A percentile compares a stretch with the other conserved stretches of the same genome.
Evolutionary conservation across 2,113 vertebrate species (phyloP).

Genomic region (Xenus cinereus): DNA sequence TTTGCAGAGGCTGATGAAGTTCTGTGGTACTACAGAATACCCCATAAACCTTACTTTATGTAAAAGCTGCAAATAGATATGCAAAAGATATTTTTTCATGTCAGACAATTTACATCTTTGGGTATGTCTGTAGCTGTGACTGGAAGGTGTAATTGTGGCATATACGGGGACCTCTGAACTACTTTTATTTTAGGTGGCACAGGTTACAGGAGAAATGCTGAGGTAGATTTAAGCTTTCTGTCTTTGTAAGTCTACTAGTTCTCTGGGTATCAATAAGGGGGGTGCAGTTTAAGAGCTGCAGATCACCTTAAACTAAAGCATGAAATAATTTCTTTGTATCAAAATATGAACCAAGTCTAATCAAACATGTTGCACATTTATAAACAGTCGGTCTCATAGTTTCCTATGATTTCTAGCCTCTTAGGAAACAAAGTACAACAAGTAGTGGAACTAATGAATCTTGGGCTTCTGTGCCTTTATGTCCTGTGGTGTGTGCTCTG

Average conservation of each 20-base stretch:
- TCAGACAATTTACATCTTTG: not conserved
- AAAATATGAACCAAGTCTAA: not conserved
- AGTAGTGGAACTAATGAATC: not conserved
- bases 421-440: not conserved
- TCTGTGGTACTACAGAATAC: not conserved
- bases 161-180: not conserved
- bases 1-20: not conserved
- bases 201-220: not conserved
- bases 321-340: not conserved
- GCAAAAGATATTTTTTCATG: not conserved
- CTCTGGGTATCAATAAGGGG: not conserved
- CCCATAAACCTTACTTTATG: not conserved
- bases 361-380: not conserved
- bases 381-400: not conserved
- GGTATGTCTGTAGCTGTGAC: not conserved
- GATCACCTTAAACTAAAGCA: not conserved
- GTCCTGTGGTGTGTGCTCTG: not conserved
- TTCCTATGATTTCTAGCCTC: not conserved
- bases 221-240: not conserved
- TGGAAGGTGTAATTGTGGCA: not conserved
- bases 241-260: not conserved
- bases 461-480: not conserved
- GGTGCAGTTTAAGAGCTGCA: not conserved
- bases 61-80: not conserved
- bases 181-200: not conserved